phyloP scores from a whole-genome alignment of 2,888 invertebrate genomes.

The Caenorhabditis angaria region DNA sequence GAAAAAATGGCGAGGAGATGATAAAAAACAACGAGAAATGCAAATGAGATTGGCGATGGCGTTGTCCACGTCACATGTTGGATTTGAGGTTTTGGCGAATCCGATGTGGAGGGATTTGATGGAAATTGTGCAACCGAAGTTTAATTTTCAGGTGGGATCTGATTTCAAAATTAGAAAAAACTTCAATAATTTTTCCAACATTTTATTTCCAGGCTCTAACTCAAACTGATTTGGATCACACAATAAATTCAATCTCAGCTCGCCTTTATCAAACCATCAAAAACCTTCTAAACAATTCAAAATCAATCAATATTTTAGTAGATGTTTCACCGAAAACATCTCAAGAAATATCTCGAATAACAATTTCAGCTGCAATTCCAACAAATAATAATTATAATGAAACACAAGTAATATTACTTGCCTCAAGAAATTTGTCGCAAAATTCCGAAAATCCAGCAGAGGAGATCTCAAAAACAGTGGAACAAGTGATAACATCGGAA shows the following conservation, averaged over 20 bases:
- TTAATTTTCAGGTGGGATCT: no score
- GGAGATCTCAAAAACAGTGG: conserved; percentile 18
- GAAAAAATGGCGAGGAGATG: conserved; percentile 67
- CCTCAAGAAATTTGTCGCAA: conserved; percentile 13
- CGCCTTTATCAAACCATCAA: conserved; percentile 42
- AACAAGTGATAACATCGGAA: no score
- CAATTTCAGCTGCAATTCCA: conserved; percentile 39
- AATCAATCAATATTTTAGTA: conserved; percentile 34
- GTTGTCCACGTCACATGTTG: conserved; percentile 46
- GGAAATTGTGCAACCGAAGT: conserved; percentile 65
- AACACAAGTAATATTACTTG: conserved; percentile 34
- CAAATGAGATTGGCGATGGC: conserved; percentile 37
- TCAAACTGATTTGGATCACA: conserved; percentile 44
- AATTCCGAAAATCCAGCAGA: conserved; percentile 22
- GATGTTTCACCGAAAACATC: conserved; percentile 25
- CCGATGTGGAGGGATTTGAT: conserved; percentile 61
- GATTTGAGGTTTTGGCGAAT: conserved; percentile 47
- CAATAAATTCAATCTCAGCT: conserved; percentile 18
- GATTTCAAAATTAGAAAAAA: no score
- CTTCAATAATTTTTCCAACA: no score
- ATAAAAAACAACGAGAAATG: conserved; percentile 59
- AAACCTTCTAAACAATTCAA: conserved; percentile 14
- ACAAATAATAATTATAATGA: conserved; percentile 41
- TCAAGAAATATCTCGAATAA: conserved; percentile 16
- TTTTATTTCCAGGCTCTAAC: no score